Conservation (phyloP, 2,888 invertebrate genomes). For the Drosophila anomelani region DNA sequence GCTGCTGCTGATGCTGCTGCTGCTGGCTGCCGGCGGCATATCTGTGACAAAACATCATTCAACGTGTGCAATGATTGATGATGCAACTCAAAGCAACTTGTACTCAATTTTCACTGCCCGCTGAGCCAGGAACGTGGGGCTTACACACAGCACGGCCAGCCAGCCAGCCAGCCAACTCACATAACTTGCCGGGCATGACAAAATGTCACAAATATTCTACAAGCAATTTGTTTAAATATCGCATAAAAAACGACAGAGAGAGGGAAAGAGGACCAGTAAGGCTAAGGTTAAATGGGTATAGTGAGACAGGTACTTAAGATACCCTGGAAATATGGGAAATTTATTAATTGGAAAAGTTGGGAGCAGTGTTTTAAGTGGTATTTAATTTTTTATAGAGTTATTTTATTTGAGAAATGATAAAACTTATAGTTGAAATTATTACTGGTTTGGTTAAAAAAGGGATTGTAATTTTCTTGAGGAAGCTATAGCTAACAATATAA, state of each 20-base stretch:
- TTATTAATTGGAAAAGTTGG: too few species aligned
- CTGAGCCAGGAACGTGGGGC: slow-evolving; percentile 49
- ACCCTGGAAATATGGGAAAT: slow-evolving; percentile 2
- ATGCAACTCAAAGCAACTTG: slow-evolving; percentile 80
- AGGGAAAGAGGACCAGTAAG: slow-evolving; percentile 16
- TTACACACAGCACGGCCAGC: slow-evolving; percentile 16
- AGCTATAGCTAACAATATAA: neutral
- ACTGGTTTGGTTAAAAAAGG: neutral
- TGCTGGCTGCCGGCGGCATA: slow-evolving; percentile 60
- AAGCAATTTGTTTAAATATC: slow-evolving; percentile 82
- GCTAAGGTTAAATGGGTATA: neutral
- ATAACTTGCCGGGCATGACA: slow-evolving; percentile 65
- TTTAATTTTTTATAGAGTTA: neutral
- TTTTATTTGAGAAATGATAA: neutral
- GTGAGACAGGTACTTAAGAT: neutral
- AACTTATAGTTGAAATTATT: neutral
- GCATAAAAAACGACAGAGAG: slow-evolving; percentile 61
- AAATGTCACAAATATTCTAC: slow-evolving; percentile 81
- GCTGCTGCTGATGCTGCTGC: slow-evolving; percentile 31
- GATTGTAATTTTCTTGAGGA: neutral
- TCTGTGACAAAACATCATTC: slow-evolving; percentile 81
- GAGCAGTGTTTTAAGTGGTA: too few species aligned
- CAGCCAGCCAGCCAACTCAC: slow-evolving; percentile 27
- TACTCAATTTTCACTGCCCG: slow-evolving; percentile 79
- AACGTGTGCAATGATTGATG: slow-evolving; percentile 80